Base-by-base conservation (phyloP, 1,140 invertebrate genomes). In the Papilio helenus region DNA sequence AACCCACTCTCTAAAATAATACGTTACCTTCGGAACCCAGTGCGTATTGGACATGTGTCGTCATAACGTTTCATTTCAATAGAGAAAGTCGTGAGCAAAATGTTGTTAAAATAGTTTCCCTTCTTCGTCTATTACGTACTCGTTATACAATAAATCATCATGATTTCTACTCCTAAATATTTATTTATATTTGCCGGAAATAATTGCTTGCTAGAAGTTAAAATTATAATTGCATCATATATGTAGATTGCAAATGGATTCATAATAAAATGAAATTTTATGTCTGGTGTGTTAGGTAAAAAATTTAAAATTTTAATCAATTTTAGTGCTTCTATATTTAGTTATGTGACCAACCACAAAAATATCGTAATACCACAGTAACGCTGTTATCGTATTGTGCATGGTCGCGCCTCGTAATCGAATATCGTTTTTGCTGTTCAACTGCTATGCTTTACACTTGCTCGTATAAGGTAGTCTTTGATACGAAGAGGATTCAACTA, bases 61-160 rank as follows among this genome's bases (percentile, higher is more conserved):
- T 65, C 58, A 77, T 74, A 77, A 77, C 29, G 42, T 68, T 77
- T 77, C 51, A 58, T 65, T 77, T 77, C 76, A 77, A 77, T 77
- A 77, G 76, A 77, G 76, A 77, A 77, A 77, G 76, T 77, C 58
- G 18, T 58, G 34, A 77, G 76, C 44, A 61, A 65, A 77, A 77
- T 77, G 76, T 58, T 76, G 23, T 76, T 76, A 76, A 76, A 68
- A 76, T 16, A 76, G 74, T 76, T 76, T 76, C 74, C 51, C 74
- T 76, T 76, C 51, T 76, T 51, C 74, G 29, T 29, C 29, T 55
- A 34, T 49, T 51, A 23, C 29, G 51, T 55, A 76, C 20, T 34
- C 61, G 51, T 76, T 76, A 76, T 76, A 39, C 74, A 76, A 76
- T 55, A 76, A 76, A 58, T 55, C 49, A 55, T 51, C 73, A n/a